Evolutionary conservation across 2,797 vertebrate species (phyloP), one percentile per base, ranked within the genome.

Genomic region (Dicrostonyx torquatus): DNA sequence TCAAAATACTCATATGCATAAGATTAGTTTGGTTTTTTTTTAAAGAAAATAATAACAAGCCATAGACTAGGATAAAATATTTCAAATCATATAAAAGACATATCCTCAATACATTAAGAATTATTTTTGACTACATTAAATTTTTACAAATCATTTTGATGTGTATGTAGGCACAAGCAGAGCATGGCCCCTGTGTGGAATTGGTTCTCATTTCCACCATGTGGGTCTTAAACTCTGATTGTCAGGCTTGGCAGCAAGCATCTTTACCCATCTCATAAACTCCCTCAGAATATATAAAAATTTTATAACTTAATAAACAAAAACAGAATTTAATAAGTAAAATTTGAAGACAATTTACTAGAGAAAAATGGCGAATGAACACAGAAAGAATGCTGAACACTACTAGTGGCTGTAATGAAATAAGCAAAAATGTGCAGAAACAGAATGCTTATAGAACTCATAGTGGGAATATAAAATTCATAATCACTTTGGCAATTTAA

Each of bases 301-400:
- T 26, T 77, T 79, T 64, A 34, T 18, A 92, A 72, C 60, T 60
- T 70, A 53, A 14, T 70, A 66, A 87, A 37, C 43, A 60, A 85
- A 89, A 53, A 15, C 68, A 37, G 24, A 80, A 80, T 68, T 66
- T 64, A 48, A 62, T 84, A 66, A 48, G 60, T 31, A 85, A 84
- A 48, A 48, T 24, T 24, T n/a, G 31, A 85, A n/a, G 11, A 85
- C 3, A n/a, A 4, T 68, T 83, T 58, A 85, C 62, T 10, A 72
- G 48, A 31, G 58, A 82, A n/a, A 94, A 95, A 95, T n/a, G 43
- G 50, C 66, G 93, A 91, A 80, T 85, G 22, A 76, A 5, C 45
- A 93, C 43, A 91, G 75, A 37, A 53, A 89, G 53, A 40, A 75
- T 13, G n/a, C 5, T 82, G 77, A 75, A 29, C 0, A 37, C 22